Base-by-base conservation (phyloP, 2,797 vertebrate species). In the Echeneis naucrates region DNA sequence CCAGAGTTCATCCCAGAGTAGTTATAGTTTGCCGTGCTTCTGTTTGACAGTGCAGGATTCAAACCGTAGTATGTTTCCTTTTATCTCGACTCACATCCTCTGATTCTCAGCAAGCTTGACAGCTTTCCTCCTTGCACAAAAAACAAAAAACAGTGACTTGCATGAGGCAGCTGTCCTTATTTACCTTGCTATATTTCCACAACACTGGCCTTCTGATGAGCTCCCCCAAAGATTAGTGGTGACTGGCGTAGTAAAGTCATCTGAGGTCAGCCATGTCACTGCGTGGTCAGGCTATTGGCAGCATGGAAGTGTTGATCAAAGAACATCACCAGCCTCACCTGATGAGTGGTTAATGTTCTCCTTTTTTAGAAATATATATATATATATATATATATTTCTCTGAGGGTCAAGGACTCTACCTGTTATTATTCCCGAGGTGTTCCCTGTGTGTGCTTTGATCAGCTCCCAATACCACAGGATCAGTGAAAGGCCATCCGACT, bases 251-350 rank as follows among this genome's bases (percentile, higher is more conserved):
- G 82, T 60, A 63, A 52, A 86, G 64, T 79, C 45, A 81, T 82
- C 74, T 71, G 82, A 87, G 84, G 85, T 92, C 84, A 86, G 63
- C 55, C 59, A 9, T 78, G 76, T 79, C 55, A 10, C 32, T 74
- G 69, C 78, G 69, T 27, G 55, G 33, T 35, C 72, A 78, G 68
- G 48, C 68, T 67, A 65, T 63, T 82, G 70, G 74, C 71, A 65
- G 58, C 1, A 11, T 17, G 63, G 61, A 58, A 79, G 56, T 26
- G 48, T 47, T 81, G 85, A 92, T 92, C 88, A 93, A 92, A 92
- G 88, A 71, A 47, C 72, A 82, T 64, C 74, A 80, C 37, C 19
- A 60, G 51, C 44, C 0, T 83, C 2, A 52, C 61, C 16, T 55
- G 56, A 64, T 85, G 81, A 88, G 89, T 90, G 83, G 57, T 77